Evolutionary conservation across 2,113 vertebrate genomes (phyloP).

Genomic region (Pteropus alecto): DNA sequence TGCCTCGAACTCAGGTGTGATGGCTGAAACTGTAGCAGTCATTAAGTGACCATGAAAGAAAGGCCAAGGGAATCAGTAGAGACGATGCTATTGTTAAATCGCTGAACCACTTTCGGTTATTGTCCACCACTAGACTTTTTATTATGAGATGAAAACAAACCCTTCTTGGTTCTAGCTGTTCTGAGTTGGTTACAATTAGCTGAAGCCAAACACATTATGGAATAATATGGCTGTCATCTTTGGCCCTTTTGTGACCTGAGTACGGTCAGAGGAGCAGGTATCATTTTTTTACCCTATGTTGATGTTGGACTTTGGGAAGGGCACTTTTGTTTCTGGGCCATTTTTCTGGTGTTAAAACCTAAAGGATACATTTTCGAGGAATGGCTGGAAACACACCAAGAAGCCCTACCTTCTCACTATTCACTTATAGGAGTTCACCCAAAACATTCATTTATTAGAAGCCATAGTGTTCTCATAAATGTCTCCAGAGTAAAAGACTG

Average conservation of each 20-base stretch:
- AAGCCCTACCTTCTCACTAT: background rate
- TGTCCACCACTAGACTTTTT: background rate
- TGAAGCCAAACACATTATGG: background rate
- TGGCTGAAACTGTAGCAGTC: background rate
- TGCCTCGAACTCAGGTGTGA: background rate
- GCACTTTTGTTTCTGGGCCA: background rate
- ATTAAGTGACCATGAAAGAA: background rate
- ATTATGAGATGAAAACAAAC: background rate
- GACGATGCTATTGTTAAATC: background rate
- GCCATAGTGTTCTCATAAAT: background rate
- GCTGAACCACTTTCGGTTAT: background rate
- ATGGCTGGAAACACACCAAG: background rate
- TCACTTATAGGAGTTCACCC: background rate
- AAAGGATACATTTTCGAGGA: background rate
- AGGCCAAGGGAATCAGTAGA: background rate
- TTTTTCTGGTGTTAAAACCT: conserved; percentile 8
- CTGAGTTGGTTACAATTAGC: background rate
- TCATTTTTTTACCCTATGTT: background rate
- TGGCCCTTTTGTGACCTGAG: background rate
- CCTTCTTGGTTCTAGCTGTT: background rate
- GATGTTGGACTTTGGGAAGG: background rate
- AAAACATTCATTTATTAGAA: background rate
- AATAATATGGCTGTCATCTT: background rate
- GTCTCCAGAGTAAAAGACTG: background rate
- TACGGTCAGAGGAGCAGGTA: background rate